Evolutionary conservation across 2,888 invertebrate genomes (phyloP).

Genomic region (Amaurobius ferox): DNA sequence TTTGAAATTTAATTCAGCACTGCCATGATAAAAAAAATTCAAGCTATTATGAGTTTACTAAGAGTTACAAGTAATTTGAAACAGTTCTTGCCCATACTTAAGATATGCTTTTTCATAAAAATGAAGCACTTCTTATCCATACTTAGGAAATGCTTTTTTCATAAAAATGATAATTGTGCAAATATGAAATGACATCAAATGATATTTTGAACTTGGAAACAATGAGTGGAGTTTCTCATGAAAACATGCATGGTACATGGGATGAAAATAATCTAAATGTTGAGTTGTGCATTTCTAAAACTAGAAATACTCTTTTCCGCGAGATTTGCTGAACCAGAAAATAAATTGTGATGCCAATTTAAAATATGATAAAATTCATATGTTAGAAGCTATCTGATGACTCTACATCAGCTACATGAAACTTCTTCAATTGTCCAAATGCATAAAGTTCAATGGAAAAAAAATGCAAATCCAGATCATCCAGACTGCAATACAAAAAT

Average conservation of each 20-base stretch:
- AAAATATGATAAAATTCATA: not conserved
- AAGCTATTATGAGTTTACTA: too few species aligned
- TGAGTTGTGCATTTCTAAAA: not conserved
- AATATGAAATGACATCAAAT: constrained; percentile 28
- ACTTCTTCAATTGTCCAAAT: not conserved
- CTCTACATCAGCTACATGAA: not conserved
- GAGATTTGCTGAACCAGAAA: not conserved
- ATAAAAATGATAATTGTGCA: constrained; percentile 28
- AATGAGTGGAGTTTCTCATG: not conserved
- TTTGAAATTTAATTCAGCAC: too few species aligned
- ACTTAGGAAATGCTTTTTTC: not conserved
- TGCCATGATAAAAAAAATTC: too few species aligned
- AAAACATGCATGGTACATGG: constrained; percentile 10
- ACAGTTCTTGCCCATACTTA: too few species aligned
- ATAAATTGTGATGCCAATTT: not conserved
- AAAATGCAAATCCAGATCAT: not conserved
- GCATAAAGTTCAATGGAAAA: constrained; percentile 1
- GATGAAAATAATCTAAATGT: constrained; percentile 11
- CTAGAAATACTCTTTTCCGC: constrained; percentile 7
- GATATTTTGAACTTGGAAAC: constrained; percentile 48
- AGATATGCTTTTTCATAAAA: too few species aligned
- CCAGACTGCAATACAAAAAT: not conserved
- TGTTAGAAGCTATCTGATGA: not conserved
- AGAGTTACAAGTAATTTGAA: too few species aligned
- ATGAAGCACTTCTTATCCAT: not conserved